A percentile compares a stretch with the other conserved stretches of the same genome.
phyloP scores from a whole-genome alignment of 2,113 vertebrate genomes.

The Microtus ochrogaster region DNA sequence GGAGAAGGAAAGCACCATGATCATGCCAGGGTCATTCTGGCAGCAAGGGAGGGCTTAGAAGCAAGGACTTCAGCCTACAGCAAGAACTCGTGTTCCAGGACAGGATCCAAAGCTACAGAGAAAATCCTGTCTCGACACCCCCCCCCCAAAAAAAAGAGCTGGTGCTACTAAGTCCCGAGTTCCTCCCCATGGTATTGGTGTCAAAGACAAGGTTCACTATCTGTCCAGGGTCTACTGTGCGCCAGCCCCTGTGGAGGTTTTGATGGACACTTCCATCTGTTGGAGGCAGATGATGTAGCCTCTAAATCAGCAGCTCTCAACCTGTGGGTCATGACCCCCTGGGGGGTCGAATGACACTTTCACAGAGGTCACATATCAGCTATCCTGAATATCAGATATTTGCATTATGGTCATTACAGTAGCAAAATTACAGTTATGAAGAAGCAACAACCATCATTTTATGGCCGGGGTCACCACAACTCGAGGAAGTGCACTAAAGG shows the following conservation, averaged over 20 bases:
- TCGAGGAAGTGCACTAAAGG: neutral
- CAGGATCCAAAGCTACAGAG: too few species aligned
- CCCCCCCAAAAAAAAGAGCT: neutral
- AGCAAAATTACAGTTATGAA: neutral
- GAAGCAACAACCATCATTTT: neutral
- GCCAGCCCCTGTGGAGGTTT: neutral
- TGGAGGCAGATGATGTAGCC: neutral
- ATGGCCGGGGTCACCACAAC: neutral
- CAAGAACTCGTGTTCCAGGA: neutral
- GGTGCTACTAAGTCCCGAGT: rapidly evolving
- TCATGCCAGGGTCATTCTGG: neutral
- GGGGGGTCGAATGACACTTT: neutral
- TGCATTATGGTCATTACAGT: neutral
- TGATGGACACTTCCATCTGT: neutral
- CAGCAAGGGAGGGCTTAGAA: neutral
- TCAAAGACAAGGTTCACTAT: neutral
- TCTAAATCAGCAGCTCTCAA: neutral
- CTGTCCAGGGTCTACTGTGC: neutral
- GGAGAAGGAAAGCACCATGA: neutral
- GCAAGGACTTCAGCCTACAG: neutral
- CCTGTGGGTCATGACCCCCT: neutral
- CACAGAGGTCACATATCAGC: neutral
- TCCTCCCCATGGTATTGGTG: rapidly evolving
- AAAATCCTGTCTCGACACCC: too few species aligned
- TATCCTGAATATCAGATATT: neutral